Conservation (phyloP, 2,797 vertebrate species). For the Pseudochirops cupreus region DNA sequence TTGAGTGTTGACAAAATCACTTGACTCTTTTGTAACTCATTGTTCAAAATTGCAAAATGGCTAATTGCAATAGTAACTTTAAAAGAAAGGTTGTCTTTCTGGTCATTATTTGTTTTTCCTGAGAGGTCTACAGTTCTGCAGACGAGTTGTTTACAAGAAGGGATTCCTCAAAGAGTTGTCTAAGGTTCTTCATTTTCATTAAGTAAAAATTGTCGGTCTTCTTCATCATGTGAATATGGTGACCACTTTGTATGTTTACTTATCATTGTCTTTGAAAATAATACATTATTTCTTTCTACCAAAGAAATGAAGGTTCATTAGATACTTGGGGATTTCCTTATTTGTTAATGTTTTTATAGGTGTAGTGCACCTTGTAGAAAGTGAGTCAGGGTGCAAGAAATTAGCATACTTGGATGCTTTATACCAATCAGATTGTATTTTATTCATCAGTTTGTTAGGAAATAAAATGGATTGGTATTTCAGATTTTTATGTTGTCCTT, state of each 20-base stretch:
- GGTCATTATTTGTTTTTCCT: background rate
- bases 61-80: rapidly evolving
- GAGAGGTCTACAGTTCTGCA: rapidly evolving
- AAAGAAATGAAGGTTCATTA: background rate
- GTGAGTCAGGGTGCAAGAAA: background rate
- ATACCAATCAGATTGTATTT: too few relatives aligned
- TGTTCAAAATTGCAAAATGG: background rate
- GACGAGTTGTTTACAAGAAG: background rate
- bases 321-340: background rate
- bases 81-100: too few relatives aligned
- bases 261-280: background rate
- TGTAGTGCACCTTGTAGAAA: background rate
- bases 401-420: rapidly evolving
- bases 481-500: rapidly evolving
- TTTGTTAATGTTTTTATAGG: background rate
- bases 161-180: background rate
- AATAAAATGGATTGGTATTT: background rate
- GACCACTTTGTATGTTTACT: background rate
- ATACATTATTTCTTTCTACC: background rate
- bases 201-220: background rate
- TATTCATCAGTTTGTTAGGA: background rate
- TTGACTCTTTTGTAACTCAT: background rate
- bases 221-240: background rate
- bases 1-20: rapidly evolving
- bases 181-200: background rate